Conservation (phyloP, 2,888 invertebrate species). For the Plebejus argus region DNA sequence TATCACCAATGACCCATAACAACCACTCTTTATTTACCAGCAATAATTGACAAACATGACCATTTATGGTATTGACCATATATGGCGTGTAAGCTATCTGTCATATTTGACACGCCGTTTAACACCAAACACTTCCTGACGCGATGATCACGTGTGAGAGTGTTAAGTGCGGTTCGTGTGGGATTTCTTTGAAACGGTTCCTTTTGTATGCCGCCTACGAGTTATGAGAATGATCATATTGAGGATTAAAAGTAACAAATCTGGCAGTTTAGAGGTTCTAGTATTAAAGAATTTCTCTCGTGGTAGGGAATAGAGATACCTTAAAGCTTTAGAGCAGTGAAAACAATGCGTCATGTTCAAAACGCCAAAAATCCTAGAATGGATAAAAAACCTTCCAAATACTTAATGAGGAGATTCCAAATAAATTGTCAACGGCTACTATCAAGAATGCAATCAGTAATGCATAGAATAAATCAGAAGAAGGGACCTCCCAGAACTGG, state of each 20-base stretch:
- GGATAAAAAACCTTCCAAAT: no score
- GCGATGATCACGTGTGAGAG: slow-evolving; percentile 1
- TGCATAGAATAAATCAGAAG: neutral
- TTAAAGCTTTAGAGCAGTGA: no score
- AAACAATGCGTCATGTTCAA: no score
- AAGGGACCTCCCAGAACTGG: neutral
- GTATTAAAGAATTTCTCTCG: no score
- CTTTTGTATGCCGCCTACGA: neutral
- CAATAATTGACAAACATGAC: neutral
- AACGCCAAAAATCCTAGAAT: no score
- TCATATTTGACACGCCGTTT: slow-evolving; percentile 10
- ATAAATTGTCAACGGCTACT: neutral
- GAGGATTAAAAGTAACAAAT: no score
- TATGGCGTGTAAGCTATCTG: neutral
- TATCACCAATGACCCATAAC: neutral
- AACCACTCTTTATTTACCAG: neutral
- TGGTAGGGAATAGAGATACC: no score
- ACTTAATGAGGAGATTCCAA: no score
- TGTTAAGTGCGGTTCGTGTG: slow-evolving; percentile 1
- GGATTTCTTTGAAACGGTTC: neutral
- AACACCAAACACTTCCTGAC: slow-evolving; percentile 8
- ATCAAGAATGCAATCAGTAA: neutral
- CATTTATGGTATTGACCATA: neutral
- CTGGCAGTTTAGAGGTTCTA: no score
- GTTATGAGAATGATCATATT: neutral